Percentiles rank a stretch among this genome's conserved stretches.
Evolutionary conservation across 2,797 vertebrate species (phyloP).

Genomic region (Rhinophrynus dorsalis): DNA sequence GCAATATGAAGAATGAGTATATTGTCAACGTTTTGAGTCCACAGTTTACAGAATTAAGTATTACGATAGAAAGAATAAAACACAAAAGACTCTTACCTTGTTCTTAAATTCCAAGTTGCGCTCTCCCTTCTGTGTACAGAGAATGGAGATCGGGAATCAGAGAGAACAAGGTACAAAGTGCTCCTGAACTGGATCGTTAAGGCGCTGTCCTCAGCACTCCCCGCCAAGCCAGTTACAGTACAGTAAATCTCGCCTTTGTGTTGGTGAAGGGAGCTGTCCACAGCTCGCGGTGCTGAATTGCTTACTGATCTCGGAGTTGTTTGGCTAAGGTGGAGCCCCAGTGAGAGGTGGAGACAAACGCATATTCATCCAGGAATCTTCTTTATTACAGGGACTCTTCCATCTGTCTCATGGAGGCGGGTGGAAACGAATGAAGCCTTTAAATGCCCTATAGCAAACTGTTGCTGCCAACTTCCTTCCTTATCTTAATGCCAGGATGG

Average conservation of each 20-base stretch:
- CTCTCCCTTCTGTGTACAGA: not conserved
- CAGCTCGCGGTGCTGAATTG: constrained; percentile 32
- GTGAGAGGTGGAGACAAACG: constrained; percentile 44
- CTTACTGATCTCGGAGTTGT: constrained; percentile 24
- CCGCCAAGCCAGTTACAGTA: not conserved
- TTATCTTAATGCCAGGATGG: too few relatives aligned
- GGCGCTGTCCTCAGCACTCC: not conserved
- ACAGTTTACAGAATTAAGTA: too few relatives aligned
- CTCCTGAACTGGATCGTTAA: not conserved
- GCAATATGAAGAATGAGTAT: too few relatives aligned
- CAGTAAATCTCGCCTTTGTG: constrained; percentile 5
- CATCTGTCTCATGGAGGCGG: constrained; percentile 39
- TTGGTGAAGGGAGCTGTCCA: constrained; percentile 34
- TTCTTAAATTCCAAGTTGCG: not conserved
- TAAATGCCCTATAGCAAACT: constrained; percentile 9
- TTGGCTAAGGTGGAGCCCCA: constrained; percentile 48
- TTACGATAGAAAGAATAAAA: too few relatives aligned
- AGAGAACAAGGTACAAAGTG: not conserved
- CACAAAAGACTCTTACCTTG: constrained; percentile 19
- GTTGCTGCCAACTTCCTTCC: constrained; percentile 33
- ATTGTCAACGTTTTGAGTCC: too few relatives aligned
- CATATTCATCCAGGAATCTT: constrained; percentile 38
- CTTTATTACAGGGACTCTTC: constrained; percentile 36
- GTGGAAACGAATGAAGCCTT: constrained; percentile 13
- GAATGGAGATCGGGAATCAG: not conserved